phyloP scores from a whole-genome alignment of 2,113 vertebrate genomes.

The Phylloscopus trochiloides region DNA sequence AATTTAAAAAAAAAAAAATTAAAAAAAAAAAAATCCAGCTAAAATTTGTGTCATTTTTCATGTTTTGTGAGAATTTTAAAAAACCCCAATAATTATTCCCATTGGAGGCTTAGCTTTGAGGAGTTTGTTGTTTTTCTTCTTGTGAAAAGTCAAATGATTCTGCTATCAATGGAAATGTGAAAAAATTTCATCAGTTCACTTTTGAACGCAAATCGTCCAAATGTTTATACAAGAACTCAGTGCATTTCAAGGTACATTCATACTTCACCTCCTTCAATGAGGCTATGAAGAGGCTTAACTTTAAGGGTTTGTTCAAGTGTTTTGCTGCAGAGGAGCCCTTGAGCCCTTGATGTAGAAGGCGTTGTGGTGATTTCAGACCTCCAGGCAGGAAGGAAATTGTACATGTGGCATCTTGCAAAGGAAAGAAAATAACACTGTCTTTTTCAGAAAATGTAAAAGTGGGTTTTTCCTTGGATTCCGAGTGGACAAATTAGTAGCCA shows the following conservation, averaged over 20 bases:
- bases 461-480: background rate
- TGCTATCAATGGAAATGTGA: background rate
- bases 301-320: conserved; percentile 1
- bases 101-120: background rate
- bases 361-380: conserved; percentile 16
- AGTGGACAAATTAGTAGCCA: background rate
- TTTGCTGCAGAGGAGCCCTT: background rate
- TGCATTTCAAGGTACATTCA: conserved; percentile 1
- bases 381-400: background rate
- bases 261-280: background rate
- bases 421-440: background rate
- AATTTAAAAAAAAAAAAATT: too few species aligned
- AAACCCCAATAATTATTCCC: background rate
- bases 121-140: background rate
- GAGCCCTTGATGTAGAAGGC: background rate
- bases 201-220: background rate
- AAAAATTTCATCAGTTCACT: background rate
- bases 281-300: background rate
- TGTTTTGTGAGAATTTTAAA: background rate
- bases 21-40: background rate
- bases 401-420: background rate
- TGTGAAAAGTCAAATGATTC: background rate
- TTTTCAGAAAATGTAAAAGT: background rate
- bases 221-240: background rate
- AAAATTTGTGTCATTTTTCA: background rate